Evolutionary conservation across 2,797 vertebrate species (phyloP).

Genomic region (Anas capensis): DNA sequence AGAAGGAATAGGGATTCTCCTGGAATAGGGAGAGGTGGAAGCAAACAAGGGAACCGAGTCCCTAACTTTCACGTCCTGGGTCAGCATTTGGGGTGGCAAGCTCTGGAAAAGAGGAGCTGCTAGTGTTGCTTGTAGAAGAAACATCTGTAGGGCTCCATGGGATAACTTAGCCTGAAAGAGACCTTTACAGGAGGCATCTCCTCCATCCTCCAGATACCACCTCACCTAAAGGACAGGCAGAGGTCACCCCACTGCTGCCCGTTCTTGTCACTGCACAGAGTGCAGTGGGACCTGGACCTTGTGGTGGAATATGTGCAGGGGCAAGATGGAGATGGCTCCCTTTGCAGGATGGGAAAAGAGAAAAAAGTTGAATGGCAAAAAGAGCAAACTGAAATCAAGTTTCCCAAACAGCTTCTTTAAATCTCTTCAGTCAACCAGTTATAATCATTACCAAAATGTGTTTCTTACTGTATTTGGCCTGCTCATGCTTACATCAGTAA

Average conservation of each 20-base stretch:
- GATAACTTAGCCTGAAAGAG: not conserved
- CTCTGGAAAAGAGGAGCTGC: not conserved
- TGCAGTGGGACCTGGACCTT: not conserved
- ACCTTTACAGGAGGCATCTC: fast-evolving
- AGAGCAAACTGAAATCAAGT: not conserved
- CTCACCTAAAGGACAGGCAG: not conserved
- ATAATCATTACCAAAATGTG: fast-evolving
- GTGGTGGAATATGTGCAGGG: not conserved
- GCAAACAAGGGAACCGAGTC: not conserved
- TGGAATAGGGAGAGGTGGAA: not conserved
- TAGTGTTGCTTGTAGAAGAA: not conserved
- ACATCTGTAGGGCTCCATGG: not conserved
- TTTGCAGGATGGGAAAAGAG: not conserved
- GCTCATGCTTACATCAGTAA: not conserved
- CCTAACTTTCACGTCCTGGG: not conserved
- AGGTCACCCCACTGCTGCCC: not conserved
- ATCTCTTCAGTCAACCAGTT: not conserved
- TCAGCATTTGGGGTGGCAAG: not conserved
- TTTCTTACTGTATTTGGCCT: not conserved
- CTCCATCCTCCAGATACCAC: not conserved
- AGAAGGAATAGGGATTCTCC: not conserved
- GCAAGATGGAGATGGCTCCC: not conserved
- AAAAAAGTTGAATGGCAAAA: not conserved
- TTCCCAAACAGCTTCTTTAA: not conserved
- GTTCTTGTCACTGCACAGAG: not conserved